Base-by-base conservation (phyloP, 2,113 vertebrate species). In the Pelobates fuscus region DNA sequence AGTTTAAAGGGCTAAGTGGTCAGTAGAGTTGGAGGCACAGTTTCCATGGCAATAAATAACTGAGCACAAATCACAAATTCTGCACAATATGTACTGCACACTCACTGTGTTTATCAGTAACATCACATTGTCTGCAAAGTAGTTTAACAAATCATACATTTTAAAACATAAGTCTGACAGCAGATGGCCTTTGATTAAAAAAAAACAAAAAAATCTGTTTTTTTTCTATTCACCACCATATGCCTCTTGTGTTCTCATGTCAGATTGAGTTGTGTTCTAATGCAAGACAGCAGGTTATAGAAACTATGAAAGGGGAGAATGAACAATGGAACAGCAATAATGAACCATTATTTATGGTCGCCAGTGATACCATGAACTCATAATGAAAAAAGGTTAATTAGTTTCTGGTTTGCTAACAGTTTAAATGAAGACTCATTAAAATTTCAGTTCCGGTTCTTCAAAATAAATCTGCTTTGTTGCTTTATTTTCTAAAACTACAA, bases 21-120 rank as follows among this genome's bases (percentile, higher is more conserved):
- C 44, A 11, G 15, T 49, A 18, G 12, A 15, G 61, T 25, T 65
- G 30, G 29, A 65, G 23, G 49, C 3, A 58, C 37, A n/a, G 30
- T 37, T 59, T 75, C 63, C 29, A 58, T 66, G 43, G 62, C 63
- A 75, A 75, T 75, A 75, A 75, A 24, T 66, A 37, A 67, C 32
- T 55, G 52, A 12, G 25, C 58, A 61, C 7, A 23, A 8, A 59
- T 37, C 10, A 6, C 37, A 65, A 14, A 43, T 37, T 44, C 37
- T 11, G 26, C 21, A 46, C 23, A 43, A 57, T 58, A 44, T 37
- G 14, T 60, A 12, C 62, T 44, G 32, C n/a, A 43, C 62, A 43
- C 21, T 18, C 20, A 32, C 25, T 32, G 17, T 52, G 52, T 43
- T 29, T 58, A 65, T 65, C 32, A 5, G 8, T 23, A 43, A 30